A percentile compares a stretch with the other conserved stretches of the same genome.
These are phyloP conservation scores for Tetranychus cinnabarinus DNA, from an alignment of 1,140 invertebrate genomes.

Conservation along the genomic window DNA sequence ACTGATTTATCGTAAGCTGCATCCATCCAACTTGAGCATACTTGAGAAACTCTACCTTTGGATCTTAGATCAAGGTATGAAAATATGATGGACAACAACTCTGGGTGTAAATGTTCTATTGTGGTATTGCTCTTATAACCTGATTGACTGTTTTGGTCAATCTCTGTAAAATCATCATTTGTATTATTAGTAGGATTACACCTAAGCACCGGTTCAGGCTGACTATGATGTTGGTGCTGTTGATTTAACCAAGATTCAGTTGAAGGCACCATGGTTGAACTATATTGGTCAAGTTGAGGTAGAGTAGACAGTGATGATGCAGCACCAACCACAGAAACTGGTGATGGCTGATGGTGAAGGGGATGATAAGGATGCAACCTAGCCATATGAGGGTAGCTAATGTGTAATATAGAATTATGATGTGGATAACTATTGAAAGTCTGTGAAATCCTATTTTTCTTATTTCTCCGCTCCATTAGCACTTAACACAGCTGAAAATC, in stretches of 20 bases:
- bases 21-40: conserved; percentile 66
- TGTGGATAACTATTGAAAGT: too few relatives aligned
- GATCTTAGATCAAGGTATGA: conserved; percentile 63
- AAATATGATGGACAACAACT: conserved; percentile 74
- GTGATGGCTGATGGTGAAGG: too few relatives aligned
- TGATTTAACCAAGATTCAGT: background rate
- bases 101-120: conserved; percentile 67
- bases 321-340: background rate
- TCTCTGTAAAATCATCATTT: background rate
- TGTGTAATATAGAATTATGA: too few relatives aligned
- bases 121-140: conserved; percentile 24
- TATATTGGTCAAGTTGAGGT: background rate
- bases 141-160: too few relatives aligned
- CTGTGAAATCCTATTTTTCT: too few relatives aligned
- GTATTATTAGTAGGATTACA: background rate
- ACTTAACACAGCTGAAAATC: too few relatives aligned
- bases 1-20: conserved; percentile 64
- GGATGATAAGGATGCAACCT: too few relatives aligned
- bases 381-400: too few relatives aligned
- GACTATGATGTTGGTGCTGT: background rate
- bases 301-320: too few relatives aligned
- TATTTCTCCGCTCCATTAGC: too few relatives aligned
- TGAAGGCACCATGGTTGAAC: background rate
- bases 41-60: conserved; percentile 64
- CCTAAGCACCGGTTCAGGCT: background rate